These are phyloP conservation scores for Drosophila flavopinicola DNA, from an alignment of 2,888 invertebrate species.

Conservation along the genomic window DNA sequence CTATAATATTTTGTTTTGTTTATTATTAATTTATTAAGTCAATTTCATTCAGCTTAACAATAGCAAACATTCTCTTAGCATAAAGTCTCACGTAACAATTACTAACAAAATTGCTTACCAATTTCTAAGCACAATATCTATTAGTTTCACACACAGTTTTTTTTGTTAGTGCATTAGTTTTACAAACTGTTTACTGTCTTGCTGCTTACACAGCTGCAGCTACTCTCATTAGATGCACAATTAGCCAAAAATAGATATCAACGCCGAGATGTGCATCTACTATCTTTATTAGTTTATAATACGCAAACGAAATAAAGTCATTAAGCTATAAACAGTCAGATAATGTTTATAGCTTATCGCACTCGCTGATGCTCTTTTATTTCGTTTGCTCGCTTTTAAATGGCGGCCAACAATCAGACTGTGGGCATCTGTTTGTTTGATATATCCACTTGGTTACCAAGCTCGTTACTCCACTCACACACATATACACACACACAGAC, in stretches of 20 bases:
- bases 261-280: not conserved
- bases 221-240: constrained; percentile 6
- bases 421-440: constrained; percentile 21
- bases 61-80: too few species aligned
- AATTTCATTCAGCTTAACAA: too few species aligned
- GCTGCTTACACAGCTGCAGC: too few species aligned
- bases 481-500: not conserved
- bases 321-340: constrained; percentile 32
- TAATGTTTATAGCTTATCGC: constrained; percentile 12
- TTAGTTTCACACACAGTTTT: too few species aligned
- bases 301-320: constrained; percentile 12
- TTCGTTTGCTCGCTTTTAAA: constrained; percentile 43
- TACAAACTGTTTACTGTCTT: not conserved
- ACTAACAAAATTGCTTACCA: too few species aligned
- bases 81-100: too few species aligned
- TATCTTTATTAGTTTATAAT: constrained; percentile 32
- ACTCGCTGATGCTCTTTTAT: not conserved
- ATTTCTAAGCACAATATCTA: too few species aligned
- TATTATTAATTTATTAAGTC: too few species aligned
- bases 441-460: constrained; percentile 18
- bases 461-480: constrained; percentile 12
- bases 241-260: not conserved
- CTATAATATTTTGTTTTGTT: too few species aligned
- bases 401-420: constrained; percentile 58
- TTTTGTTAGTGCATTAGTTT: too few species aligned